These are phyloP conservation scores for Noctua pronuba DNA, from an alignment of 2,888 invertebrate species.

Conservation along the genomic window DNA sequence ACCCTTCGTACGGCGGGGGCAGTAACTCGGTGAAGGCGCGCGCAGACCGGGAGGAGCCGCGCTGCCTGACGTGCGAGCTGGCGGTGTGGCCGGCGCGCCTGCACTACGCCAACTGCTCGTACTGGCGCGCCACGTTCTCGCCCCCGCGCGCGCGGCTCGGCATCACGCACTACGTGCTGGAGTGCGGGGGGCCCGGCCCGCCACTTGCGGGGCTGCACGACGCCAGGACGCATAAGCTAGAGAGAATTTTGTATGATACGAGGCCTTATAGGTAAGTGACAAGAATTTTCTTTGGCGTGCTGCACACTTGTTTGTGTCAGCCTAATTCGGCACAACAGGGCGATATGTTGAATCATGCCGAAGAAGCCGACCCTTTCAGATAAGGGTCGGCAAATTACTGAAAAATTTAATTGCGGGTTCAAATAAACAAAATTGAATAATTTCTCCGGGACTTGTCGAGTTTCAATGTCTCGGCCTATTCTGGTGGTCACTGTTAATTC, in stretches of 20 bases:
- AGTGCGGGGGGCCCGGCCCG: conserved; percentile 97
- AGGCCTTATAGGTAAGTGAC: conserved; percentile 90
- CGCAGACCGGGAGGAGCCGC: conserved; percentile 92
- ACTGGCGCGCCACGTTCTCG: conserved; percentile 94
- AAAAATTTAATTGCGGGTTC: neutral
- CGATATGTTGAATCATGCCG: neutral
- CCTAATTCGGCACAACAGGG: neutral
- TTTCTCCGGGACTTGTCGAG: neutral
- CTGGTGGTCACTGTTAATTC: neutral
- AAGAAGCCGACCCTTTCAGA: neutral
- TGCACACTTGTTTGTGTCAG: neutral
- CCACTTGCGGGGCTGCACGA: conserved; percentile 95
- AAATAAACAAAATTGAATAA: neutral
- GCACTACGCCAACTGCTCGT: conserved; percentile 96
- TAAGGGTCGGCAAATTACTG: too few relatives aligned
- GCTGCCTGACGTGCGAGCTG: conserved; percentile 97
- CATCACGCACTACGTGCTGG: conserved; percentile 93
- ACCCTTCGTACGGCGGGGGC: conserved; percentile 92
- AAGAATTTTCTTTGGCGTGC: neutral
- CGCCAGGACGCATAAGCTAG: conserved; percentile 93
- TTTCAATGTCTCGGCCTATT: neutral
- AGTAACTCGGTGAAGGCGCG: conserved; percentile 87
- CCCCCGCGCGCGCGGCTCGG: conserved; percentile 86
- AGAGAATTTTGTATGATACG: conserved; percentile 94
- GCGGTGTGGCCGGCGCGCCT: conserved; percentile 94